Evolutionary conservation across 2,113 vertebrate genomes (phyloP), one percentile per base, ranked within the genome.

Genomic region (Forbesichthys papilliferus): DNA sequence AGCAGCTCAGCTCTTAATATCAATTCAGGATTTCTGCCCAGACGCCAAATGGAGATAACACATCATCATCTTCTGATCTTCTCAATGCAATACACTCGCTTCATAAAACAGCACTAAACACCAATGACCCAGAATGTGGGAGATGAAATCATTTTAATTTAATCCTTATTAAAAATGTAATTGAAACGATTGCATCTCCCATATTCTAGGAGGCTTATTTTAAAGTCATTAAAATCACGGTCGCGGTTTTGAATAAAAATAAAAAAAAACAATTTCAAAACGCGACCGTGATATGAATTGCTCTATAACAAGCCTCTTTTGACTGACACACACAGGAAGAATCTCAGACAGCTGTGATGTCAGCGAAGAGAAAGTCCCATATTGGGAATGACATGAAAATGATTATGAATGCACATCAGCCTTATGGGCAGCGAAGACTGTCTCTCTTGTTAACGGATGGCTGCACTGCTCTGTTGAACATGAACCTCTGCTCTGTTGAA

Each of bases 11-110:
- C 27, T 52, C 73, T 82, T 61, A 78, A 86, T 76, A 85, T 48
- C 20, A 18, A 80, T 71, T 84, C 77, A 60, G 67, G n/a, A 65
- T 51, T 59, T 59, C 66, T 78, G 73, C 80, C 68, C 56, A 69
- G 74, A 80, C 67, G 72, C n/a, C 67, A 57, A 49, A 59, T 10
- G 54, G 54, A 78, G 74, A 82, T 84, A 86, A 86, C 63, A 74
- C 59, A 76, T 71, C 55, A 68, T 66, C 10, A 68, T 66, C 11
- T 67, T 73, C 59, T 71, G 27, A 54, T 77, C 65, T 57, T 70
- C 68, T 51, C 34, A 49, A 64, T 34, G 64, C 63, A 63, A 48
- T 64, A 55, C 11, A 4, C 9, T 1, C 18, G 1, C 48, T 75
- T 81, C 4, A 8, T 42, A 42, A 42, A 42, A 27, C 27, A 27